These are phyloP conservation scores for Cepaea nemoralis DNA, from an alignment of 1,140 invertebrate genomes.

Conservation along the genomic window DNA sequence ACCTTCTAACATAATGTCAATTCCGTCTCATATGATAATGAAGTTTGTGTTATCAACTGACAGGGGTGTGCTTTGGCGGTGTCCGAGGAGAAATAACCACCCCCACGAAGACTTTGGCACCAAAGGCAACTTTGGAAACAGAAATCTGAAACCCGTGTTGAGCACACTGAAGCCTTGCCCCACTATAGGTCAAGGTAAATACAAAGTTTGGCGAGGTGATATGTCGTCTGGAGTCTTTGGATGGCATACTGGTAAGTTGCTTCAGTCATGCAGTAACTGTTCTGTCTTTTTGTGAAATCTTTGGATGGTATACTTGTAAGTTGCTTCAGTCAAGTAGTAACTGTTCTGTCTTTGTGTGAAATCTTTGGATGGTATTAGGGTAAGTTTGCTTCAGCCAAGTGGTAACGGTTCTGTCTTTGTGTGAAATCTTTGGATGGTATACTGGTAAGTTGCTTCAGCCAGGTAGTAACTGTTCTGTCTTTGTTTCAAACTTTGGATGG, in stretches of 20 bases:
- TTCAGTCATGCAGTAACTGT: too few species aligned
- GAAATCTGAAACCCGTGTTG: neutral
- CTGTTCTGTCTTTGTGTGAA: too few species aligned
- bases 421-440: too few species aligned
- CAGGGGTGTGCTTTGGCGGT: neutral
- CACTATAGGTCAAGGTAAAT: neutral
- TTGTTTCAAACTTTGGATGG: too few species aligned
- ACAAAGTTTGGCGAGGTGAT: neutral
- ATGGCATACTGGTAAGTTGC: neutral
- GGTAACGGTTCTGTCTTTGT: too few species aligned
- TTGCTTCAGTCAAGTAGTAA: too few species aligned
- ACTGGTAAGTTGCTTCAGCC: too few species aligned
- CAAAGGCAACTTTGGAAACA: neutral
- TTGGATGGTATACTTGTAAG: neutral
- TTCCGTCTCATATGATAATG: too few species aligned
- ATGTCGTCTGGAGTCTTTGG: neutral
- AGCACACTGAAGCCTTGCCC: neutral
- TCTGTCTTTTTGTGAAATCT: too few species aligned
- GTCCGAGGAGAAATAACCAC: neutral
- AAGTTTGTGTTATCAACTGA: too few species aligned
- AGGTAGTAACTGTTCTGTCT: too few species aligned
- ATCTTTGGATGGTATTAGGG: neutral
- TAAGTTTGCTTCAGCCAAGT: neutral
- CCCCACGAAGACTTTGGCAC: neutral
- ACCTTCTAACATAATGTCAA: too few species aligned